Evolutionary conservation across 53 echinoderm and acorn worm species (phyloP).

Genomic region (Astropecten irregularis): DNA sequence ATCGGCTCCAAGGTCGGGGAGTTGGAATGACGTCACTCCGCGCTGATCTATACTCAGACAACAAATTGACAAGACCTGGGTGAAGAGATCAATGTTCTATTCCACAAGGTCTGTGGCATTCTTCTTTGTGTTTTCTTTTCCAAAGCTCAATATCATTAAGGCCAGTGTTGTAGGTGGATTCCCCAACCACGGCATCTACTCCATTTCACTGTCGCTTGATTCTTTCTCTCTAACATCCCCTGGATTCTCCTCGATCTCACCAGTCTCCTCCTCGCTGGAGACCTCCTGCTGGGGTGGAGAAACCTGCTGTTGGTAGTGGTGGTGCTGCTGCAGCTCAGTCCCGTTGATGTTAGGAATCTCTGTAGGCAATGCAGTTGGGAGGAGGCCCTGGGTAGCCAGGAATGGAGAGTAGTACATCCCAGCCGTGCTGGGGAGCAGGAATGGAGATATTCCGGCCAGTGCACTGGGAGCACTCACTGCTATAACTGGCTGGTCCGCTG

Average conservation of each 20-base stretch:
- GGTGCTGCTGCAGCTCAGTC: no score
- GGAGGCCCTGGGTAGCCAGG: conserved; percentile 67
- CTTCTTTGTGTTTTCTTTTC: no score
- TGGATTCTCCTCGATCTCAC: neutral
- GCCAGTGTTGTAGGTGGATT: no score
- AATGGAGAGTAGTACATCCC: conserved; percentile 90
- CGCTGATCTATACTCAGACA: no score
- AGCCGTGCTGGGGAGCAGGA: conserved; percentile 78
- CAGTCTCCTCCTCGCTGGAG: neutral
- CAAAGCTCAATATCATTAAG: no score
- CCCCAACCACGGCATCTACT: no score
- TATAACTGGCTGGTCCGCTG: conserved; percentile 18
- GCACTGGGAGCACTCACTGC: neutral
- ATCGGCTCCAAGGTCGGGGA: no score
- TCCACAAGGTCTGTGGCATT: no score
- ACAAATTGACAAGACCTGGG: no score
- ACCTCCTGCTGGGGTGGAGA: neutral
- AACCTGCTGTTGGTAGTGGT: neutral
- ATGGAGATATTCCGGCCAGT: conserved; percentile 78
- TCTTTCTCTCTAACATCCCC: neutral
- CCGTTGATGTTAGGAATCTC: conserved; percentile 5
- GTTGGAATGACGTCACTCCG: no score
- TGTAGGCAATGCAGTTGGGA: conserved; percentile 1
- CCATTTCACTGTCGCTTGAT: conserved; percentile 13
- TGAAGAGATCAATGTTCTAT: no score